Base-by-base conservation (phyloP, 2,797 vertebrate genomes). In the Nannoperca australis region DNA sequence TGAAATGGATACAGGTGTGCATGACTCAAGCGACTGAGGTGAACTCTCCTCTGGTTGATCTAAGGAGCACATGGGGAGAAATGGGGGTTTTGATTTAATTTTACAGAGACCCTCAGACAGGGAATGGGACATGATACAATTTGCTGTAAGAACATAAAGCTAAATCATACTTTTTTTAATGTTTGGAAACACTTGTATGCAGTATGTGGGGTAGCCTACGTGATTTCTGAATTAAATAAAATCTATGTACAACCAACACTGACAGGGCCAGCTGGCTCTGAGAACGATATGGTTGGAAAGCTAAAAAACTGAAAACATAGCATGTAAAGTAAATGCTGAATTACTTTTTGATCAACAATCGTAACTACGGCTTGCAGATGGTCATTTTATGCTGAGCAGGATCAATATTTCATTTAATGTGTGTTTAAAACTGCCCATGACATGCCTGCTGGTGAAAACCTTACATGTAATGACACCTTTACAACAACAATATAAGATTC, bases 1-100 rank as follows among this genome's bases (percentile, higher is more conserved):
- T 89, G 84, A 79, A 94, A 91, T 90, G 89, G 93, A 94, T 93
- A 92, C 90, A 94, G 92, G 94, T 94, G 87, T 89, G 88, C 88
- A 83, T 88, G 92, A 92, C 85, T 90, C 88, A 85, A 87, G 75
- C 60, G 74, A 78, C 18, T 79, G 86, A 82, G 66, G 59, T 91
- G 87, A 90, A 90, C 90, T 74, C 83, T 71, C 62, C 47, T 85
- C 85, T 42, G 83, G 51, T 75, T 70, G 34, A 82, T 62, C 60
- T 34, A 42, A 63, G 69, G 59, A 83, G 77, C 64, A 42, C 24
- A 60, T 79, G 61, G 49, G 34, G 55, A 67, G 53, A 77, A 63
- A 63, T n/a, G 18, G 24, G 9, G 5, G 38, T 15, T 13, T 13
- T 55, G 61, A 63, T 80, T 78, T 70, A 5, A 47, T 69, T 81